These are phyloP conservation scores for Ichneumoninae sp. DNA, from an alignment of 2,888 invertebrate genomes.

Conservation along the genomic window DNA sequence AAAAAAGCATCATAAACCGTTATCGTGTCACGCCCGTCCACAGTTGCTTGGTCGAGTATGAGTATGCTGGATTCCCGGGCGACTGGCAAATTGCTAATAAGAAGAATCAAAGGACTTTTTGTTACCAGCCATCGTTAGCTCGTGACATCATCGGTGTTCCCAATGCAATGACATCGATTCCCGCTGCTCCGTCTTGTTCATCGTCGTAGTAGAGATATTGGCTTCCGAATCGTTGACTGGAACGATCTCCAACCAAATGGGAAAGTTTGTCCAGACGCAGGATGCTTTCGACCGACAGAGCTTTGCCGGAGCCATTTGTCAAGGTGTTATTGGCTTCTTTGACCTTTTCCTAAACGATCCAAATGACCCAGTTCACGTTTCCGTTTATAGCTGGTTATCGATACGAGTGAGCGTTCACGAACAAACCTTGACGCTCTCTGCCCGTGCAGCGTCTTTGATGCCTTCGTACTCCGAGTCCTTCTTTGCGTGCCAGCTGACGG, in stretches of 20 bases:
- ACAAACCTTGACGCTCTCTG: conserved; percentile 61
- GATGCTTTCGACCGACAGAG: conserved; percentile 72
- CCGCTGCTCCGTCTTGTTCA: conserved; percentile 86
- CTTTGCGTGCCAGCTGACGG: conserved; percentile 90
- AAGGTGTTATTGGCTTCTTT: conserved; percentile 44
- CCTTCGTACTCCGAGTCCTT: conserved; percentile 76
- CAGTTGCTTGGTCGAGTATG: background rate
- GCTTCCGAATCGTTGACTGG: conserved; percentile 82
- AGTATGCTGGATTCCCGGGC: background rate
- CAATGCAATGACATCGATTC: conserved; percentile 88
- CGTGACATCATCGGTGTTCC: conserved; percentile 89
- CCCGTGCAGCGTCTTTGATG: conserved; percentile 24
- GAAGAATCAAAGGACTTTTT: conserved; percentile 7
- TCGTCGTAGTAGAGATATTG: conserved; percentile 89
- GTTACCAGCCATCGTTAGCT: conserved; percentile 87
- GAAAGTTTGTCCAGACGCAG: conserved; percentile 57
- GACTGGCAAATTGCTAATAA: background rate
- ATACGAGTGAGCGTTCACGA: background rate
- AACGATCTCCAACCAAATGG: conserved; percentile 64
- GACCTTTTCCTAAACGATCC: conserved; percentile 45
- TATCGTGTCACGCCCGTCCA: background rate
- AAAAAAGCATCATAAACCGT: conserved; percentile 1
- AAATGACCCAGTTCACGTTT: background rate
- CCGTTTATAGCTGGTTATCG: background rate
- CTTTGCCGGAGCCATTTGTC: conserved; percentile 39